Base-by-base conservation (phyloP, 2,797 vertebrate species). In the Falco columbarius region DNA sequence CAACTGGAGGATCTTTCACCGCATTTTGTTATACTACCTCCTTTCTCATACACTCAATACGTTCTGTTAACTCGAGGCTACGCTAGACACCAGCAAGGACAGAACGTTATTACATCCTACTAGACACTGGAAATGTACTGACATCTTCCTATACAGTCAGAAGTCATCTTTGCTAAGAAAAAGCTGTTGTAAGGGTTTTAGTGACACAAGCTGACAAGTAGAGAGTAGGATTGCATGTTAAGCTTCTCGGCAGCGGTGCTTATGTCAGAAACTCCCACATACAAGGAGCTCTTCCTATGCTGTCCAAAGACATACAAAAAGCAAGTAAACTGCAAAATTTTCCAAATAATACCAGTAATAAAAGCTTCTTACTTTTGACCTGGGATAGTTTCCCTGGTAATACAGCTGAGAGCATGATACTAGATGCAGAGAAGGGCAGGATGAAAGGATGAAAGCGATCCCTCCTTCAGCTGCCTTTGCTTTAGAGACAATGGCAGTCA, bases 221-320 rank as follows among this genome's bases (percentile, higher is more conserved):
- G 90, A 74, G 42, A 81, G 51, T 36, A 82, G 14, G 10, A 70
- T 91, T 95, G 85, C 47, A 12, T 42, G 44, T 86, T 40, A 65
- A 12, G 3, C 15, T 82, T 65, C 54, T 63, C 61, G 54, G 30
- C 56, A 74, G 24, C 1, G 1, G 4, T 59, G 22, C n/a, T 85
- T 72, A 20, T 23, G 18, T n/a, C 49, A 94, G 73, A 86, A 86
- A 49, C 27, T 56, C 34, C 18, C 16, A 14, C 1, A 1, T 12
- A 46, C 19, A 82, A 82, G 54, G 32, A 59, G 73, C 5, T 62
- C 24, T 63, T n/a, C 38, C 71, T 82, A 3, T 23, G 26, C 66
- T 54, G 10, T 15, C 32, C 59, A 70, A 75, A 87, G 67, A 42
- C 23, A 36, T 12, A 7, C 71, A 73, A 58, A 82, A 91, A 29